Conservation (phyloP, 2,888 invertebrate species). For the Strigamia maritima region DNA sequence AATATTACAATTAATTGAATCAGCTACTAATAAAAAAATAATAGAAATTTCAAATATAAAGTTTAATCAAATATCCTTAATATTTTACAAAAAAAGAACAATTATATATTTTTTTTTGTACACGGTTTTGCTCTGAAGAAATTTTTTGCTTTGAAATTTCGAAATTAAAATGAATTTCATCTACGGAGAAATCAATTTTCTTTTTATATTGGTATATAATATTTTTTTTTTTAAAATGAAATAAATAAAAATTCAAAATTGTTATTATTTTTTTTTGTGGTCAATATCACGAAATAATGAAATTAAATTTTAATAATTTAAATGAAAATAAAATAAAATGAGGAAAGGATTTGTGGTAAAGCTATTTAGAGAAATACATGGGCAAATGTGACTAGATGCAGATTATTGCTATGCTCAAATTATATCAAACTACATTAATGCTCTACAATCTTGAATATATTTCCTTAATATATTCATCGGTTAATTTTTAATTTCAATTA, state of each 20-base stretch:
- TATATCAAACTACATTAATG: conserved; percentile 22
- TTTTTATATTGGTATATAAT: not conserved
- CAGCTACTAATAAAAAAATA: not conserved
- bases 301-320: not conserved
- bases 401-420: conserved; percentile 28
- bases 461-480: not conserved
- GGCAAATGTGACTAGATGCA: conserved; percentile 24
- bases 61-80: conserved; percentile 26
- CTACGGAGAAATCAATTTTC: not conserved
- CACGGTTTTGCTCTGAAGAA: conserved; percentile 20
- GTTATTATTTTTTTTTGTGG: not conserved
- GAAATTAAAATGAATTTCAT: not conserved
- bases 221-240: not conserved
- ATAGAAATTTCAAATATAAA: conserved; percentile 29
- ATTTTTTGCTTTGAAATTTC: not conserved
- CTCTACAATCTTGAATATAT: conserved; percentile 1
- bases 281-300: not conserved
- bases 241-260: not conserved
- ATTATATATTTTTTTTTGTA: conserved; percentile 25
- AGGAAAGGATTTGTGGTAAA: not conserved
- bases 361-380: conserved; percentile 25
- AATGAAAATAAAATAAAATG: not conserved
- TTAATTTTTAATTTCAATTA: conserved; percentile 8
- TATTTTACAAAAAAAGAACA: conserved; percentile 28
- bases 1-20: not conserved